Evolutionary conservation across 1,140 invertebrate genomes (phyloP), one percentile per base, ranked within the genome.

Genomic region (Phortica variegata): DNA sequence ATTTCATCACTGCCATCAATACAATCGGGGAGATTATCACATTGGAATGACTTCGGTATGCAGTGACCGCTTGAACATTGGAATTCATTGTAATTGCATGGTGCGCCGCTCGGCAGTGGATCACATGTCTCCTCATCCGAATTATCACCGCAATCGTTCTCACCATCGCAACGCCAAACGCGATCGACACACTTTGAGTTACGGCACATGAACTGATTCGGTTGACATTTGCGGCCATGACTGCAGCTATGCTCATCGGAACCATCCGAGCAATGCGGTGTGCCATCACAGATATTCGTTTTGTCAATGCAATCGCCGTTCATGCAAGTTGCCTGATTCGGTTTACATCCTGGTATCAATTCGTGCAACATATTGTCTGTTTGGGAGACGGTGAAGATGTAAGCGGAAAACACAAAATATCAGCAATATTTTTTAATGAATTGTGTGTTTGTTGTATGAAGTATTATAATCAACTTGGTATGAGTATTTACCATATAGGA

Each of bases 131-230:
- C 73, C 74, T 91, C 90, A 61, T 93, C 91, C 2, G 88, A 91
- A n/a, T 84, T 83, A 76, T 98, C 95, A 1, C 84, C 87, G 71
- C 97, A 98, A 77, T 98, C 95, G 65, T 93, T 85, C 53, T 97
- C 93, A 3, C 79, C 79, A 51, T 86, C 96, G 75, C 97, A 99
- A 17, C 86, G 77, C 93, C 95, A 98, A 5, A 90, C 85, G 69
- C 95, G 96, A 15, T 89, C 83, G 4, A 98, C 84, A 76, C 97
- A 99, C 52, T 88, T 85, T 40, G 86, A 86, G 72, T 95, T 97
- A 32, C 78, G 78, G 75, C 95, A 97, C 43, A 87, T 82, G 77
- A 90, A 95, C 77, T 98, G 88, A 72, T 97, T 97, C 0, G 95
- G 95, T 73, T 97, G 90, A 74, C 94, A 98, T 32, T 60, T 54